Conservation (phyloP, 2,797 vertebrate species). For the Todus mexicanus region DNA sequence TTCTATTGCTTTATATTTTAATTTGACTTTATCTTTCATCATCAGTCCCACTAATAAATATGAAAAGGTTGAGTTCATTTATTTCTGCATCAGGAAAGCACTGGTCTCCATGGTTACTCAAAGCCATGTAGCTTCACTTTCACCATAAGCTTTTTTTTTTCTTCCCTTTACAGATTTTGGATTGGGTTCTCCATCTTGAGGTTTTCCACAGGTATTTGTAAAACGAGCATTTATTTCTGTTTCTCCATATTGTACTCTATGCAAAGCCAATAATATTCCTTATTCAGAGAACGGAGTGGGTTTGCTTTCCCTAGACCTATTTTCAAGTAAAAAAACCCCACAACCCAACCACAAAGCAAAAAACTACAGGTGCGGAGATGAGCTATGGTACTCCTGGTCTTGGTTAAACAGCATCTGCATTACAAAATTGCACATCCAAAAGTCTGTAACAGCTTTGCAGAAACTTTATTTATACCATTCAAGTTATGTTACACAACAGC, state of each 20-base stretch:
- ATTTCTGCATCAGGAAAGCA: slow-evolving; percentile 50
- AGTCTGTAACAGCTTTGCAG: background rate
- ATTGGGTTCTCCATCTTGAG: slow-evolving; percentile 3
- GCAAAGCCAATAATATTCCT: background rate
- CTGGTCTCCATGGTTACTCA: slow-evolving; percentile 52
- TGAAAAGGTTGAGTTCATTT: slow-evolving; percentile 59
- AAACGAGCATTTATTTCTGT: background rate
- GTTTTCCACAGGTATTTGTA: background rate
- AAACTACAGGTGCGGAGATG: background rate
- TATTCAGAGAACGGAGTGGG: background rate
- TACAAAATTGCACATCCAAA: background rate
- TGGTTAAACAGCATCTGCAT: background rate
- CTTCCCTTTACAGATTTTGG: background rate
- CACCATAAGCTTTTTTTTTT: background rate
- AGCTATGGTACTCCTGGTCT: background rate
- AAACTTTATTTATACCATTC: background rate
- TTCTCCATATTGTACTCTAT: background rate
- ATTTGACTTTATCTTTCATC: slow-evolving; percentile 46
- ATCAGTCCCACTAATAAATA: slow-evolving; percentile 52
- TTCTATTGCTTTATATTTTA: slow-evolving; percentile 32
- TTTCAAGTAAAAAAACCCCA: background rate
- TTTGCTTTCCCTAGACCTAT: background rate
- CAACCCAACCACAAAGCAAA: background rate
- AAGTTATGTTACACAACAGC: background rate
- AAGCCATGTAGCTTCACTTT: slow-evolving; percentile 35